Evolutionary conservation across 2,888 invertebrate species (phyloP).

Genomic region (Mesorhabditis spiculigera): DNA sequence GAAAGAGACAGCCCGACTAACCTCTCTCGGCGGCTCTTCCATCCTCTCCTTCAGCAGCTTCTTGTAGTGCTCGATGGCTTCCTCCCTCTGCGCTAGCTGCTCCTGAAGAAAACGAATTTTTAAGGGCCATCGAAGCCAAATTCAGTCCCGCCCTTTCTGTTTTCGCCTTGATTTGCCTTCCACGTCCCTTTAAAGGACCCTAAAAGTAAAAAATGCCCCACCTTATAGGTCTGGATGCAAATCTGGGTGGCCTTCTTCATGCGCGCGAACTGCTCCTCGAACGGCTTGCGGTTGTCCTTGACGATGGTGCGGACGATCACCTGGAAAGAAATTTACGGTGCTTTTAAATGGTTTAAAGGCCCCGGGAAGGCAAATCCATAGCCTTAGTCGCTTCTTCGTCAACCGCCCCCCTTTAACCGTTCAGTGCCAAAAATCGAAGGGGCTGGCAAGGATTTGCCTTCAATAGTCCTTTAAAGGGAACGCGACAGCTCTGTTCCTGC

Average conservation of each 20-base stretch:
- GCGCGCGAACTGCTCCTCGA: slow-evolving; percentile 34
- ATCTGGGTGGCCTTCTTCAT: slow-evolving; percentile 40
- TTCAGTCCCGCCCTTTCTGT: not conserved
- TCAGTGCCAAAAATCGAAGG: too few species aligned
- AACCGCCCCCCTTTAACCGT: too few species aligned
- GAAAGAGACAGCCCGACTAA: not conserved
- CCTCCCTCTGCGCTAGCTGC: slow-evolving; percentile 45
- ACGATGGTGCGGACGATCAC: slow-evolving; percentile 31
- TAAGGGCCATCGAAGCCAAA: not conserved
- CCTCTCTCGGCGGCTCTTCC: slow-evolving; percentile 7
- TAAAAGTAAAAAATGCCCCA: slow-evolving; percentile 10
- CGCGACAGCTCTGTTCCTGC: too few species aligned
- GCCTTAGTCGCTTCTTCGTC: too few species aligned
- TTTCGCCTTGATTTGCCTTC: slow-evolving; percentile 8
- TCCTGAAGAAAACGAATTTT: slow-evolving; percentile 21
- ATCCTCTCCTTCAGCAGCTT: slow-evolving; percentile 29
- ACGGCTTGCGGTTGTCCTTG: slow-evolving; percentile 43
- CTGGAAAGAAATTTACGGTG: not conserved
- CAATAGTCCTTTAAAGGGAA: too few species aligned
- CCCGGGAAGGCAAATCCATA: too few species aligned
- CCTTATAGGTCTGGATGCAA: slow-evolving; percentile 45
- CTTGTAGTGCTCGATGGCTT: slow-evolving; percentile 41
- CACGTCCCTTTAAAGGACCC: not conserved
- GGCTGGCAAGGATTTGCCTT: too few species aligned
- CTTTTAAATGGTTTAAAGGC: too few species aligned